Percentiles rank a stretch among this genome's conserved stretches.
phyloP scores from a whole-genome alignment of 2,113 vertebrate species.

The Oophaga pumilio region DNA sequence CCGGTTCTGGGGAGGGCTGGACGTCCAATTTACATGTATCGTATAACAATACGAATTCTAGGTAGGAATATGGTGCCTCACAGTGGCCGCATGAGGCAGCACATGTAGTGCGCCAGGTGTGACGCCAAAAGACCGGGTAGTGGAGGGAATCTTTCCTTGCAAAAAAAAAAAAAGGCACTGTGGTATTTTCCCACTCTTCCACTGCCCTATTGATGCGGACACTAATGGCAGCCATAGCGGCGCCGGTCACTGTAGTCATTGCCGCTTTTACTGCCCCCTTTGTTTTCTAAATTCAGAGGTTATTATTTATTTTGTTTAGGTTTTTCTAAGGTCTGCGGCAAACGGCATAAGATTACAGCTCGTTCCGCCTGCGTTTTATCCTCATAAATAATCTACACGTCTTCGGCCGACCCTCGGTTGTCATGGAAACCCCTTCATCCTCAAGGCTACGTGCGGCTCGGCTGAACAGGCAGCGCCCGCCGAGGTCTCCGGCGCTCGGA shows the following conservation, averaged over 20 bases:
- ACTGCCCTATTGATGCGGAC: no score
- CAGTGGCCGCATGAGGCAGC: no score
- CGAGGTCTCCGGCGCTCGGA: not conserved
- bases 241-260: no score
- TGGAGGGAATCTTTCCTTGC: no score
- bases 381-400: conserved; percentile 37
- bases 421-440: conserved; percentile 25
- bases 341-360: not conserved
- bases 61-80: no score
- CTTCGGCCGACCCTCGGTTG: conserved; percentile 1
- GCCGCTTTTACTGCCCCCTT: not conserved
- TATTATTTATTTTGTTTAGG: not conserved
- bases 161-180: no score
- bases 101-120: no score
- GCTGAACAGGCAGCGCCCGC: not conserved
- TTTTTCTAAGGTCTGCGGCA: not conserved
- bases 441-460: not conserved
- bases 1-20: no score
- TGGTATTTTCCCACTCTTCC: no score
- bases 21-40: no score
- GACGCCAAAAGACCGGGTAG: no score
- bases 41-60: no score
- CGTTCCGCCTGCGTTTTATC: not conserved
- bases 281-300: not conserved
- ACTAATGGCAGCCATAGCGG: not conserved